Evolutionary conservation across 2,888 invertebrate species (phyloP).

Genomic region (Drosophila leonis): DNA sequence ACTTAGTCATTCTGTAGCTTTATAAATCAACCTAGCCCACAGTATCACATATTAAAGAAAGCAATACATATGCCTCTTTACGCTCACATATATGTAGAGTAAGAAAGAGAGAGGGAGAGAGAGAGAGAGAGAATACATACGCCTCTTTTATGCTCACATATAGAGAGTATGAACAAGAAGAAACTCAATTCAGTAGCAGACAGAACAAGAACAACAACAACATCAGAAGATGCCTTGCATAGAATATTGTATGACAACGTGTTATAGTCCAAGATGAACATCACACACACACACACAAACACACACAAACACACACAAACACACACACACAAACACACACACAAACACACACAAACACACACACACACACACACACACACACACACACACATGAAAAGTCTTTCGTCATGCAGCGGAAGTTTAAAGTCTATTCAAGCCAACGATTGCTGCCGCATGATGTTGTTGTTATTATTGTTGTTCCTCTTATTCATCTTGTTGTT

Average conservation of each 20-base stretch:
- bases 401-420: conserved; percentile 62
- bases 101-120: background rate
- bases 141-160: background rate
- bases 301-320: conserved; percentile 14
- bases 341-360: no score
- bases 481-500: background rate
- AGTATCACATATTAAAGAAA: conserved; percentile 20
- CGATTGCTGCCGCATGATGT: conserved; percentile 12
- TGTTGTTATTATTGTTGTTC: conserved; percentile 7
- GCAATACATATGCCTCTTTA: conserved; percentile 5
- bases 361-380: background rate
- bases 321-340: no score
- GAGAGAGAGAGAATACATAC: background rate
- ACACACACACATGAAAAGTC: conserved; percentile 30
- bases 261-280: conserved; percentile 50
- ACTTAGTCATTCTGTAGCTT: background rate
- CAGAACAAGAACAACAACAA: conserved; percentile 17
- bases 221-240: conserved; percentile 28
- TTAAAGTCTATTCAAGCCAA: conserved; percentile 52
- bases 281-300: conserved; percentile 22
- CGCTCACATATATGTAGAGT: background rate
- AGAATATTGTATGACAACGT: conserved; percentile 74
- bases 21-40: background rate
- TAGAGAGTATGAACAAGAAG: conserved; percentile 30
- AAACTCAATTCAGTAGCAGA: conserved; percentile 13